phyloP scores from a whole-genome alignment of 2,113 vertebrate species.

The Cathartes aura region DNA sequence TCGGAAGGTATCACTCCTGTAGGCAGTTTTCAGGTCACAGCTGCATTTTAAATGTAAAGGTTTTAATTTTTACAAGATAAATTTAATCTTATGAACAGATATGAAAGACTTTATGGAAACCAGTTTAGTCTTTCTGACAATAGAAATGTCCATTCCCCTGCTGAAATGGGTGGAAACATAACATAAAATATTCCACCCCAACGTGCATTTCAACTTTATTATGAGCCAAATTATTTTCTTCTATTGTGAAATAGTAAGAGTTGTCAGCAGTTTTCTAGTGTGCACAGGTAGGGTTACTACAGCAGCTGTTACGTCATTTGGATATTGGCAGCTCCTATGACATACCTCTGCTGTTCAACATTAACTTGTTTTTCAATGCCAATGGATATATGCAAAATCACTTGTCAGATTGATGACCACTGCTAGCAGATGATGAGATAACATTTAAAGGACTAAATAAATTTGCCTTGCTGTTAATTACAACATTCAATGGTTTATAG shows the following conservation, averaged over 20 bases:
- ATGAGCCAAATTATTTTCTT: background rate
- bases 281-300: background rate
- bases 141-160: background rate
- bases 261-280: background rate
- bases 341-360: background rate
- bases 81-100: background rate
- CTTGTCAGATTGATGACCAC: background rate
- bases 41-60: slow-evolving; percentile 2
- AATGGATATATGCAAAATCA: background rate
- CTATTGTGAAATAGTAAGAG: background rate
- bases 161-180: background rate
- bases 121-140: background rate
- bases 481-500: background rate
- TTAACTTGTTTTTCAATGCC: background rate
- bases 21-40: background rate
- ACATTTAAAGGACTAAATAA: background rate
- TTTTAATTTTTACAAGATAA: background rate
- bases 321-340: background rate
- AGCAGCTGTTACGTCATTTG: background rate
- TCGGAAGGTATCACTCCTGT: background rate
- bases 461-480: background rate
- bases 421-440: background rate
- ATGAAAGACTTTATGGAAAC: background rate
- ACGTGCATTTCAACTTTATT: background rate
- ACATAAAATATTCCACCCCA: background rate